Conservation (phyloP, 2,113 vertebrate species). For the Peromyscus polionotus region DNA sequence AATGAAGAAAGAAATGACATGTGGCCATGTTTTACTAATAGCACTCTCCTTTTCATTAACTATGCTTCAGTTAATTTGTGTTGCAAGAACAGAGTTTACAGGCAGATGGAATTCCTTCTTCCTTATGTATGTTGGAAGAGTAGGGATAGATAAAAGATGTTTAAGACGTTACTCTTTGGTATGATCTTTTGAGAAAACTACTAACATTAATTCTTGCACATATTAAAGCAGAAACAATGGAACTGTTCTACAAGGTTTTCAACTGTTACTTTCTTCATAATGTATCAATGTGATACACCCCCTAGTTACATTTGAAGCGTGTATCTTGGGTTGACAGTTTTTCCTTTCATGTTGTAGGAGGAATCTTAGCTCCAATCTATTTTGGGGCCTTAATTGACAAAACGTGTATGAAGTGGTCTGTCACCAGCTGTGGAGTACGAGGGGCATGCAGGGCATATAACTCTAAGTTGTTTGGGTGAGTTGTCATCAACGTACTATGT, state of each 20-base stretch:
- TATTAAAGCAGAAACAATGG: background rate
- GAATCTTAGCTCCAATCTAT: slow-evolving; percentile 94
- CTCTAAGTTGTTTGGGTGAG: slow-evolving; percentile 91
- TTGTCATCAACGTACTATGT: background rate
- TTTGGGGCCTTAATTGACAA: slow-evolving; percentile 93
- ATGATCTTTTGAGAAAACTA: background rate
- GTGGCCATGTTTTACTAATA: background rate
- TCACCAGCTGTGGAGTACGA: slow-evolving; percentile 87
- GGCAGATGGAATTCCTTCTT: background rate
- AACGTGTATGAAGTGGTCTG: slow-evolving; percentile 94
- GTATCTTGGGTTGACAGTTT: background rate
- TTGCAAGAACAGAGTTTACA: background rate
- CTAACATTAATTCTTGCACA: background rate
- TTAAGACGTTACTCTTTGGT: background rate
- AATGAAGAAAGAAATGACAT: background rate
- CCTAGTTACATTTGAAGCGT: background rate
- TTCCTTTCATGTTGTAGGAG: slow-evolving; percentile 81
- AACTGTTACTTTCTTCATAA: background rate
- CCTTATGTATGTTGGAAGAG: background rate
- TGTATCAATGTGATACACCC: background rate
- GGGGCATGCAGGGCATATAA: slow-evolving; percentile 95
- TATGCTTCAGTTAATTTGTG: background rate
- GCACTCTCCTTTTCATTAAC: background rate
- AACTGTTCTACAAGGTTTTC: background rate
- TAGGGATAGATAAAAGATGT: background rate